Evolutionary conservation across 2,888 invertebrate species (phyloP).

Genomic region (Archips crataeganus): DNA sequence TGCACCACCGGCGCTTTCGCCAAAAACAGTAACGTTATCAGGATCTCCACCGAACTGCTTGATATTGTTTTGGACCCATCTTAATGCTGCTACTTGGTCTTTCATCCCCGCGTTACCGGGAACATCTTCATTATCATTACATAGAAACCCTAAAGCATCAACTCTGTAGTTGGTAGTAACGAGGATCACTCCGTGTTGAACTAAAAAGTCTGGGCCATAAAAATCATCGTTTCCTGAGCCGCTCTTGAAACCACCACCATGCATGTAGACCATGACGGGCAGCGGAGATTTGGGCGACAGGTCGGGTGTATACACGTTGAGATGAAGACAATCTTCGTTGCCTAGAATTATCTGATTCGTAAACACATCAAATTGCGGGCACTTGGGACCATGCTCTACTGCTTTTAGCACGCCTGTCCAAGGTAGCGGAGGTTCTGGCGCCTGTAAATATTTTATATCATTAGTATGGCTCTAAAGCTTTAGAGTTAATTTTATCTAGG

Average conservation of each 20-base stretch:
- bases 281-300: constrained; percentile 47
- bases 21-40: constrained; percentile 60
- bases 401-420: constrained; percentile 66
- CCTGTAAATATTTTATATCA: constrained; percentile 50
- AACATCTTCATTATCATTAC: constrained; percentile 60
- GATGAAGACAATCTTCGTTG: constrained; percentile 62
- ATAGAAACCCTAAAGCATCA: constrained; percentile 63
- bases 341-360: constrained; percentile 49
- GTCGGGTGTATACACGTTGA: constrained; percentile 63
- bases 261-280: constrained; percentile 66
- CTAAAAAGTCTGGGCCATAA: constrained; percentile 63
- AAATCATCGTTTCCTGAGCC: constrained; percentile 58
- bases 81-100: constrained; percentile 64
- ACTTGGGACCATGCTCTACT: constrained; percentile 55
- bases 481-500: not conserved
- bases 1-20: constrained; percentile 63
- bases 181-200: constrained; percentile 58
- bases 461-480: not conserved
- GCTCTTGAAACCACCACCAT: constrained; percentile 61
- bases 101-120: constrained; percentile 69
- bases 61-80: constrained; percentile 63
- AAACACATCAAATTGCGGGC: constrained; percentile 59
- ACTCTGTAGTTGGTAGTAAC: constrained; percentile 67
- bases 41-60: constrained; percentile 60
- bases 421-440: constrained; percentile 54